A percentile compares a stretch with the other conserved stretches of the same genome.
phyloP scores from a whole-genome alignment of 2,113 vertebrate genomes.

The Mustela nigripes region DNA sequence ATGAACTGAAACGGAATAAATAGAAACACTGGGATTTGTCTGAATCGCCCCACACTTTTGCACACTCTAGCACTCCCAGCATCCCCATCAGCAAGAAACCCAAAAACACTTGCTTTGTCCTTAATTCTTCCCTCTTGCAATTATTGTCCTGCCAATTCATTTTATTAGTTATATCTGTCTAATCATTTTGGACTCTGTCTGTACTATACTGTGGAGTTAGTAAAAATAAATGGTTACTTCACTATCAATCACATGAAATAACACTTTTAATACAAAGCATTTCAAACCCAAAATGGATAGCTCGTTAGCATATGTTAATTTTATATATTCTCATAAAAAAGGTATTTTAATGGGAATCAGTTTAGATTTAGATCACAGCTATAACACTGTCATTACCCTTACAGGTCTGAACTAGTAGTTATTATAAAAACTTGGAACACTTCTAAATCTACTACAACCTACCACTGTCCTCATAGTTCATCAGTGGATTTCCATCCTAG shows the following conservation, averaged over 20 bases:
- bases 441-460: constrained; percentile 74
- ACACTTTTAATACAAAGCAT: constrained; percentile 11
- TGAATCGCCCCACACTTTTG: neutral
- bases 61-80: neutral
- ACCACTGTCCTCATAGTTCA: neutral
- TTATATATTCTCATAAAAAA: constrained; percentile 26
- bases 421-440: constrained; percentile 81
- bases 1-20: constrained; percentile 55
- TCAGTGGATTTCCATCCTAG: constrained; percentile 69
- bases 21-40: constrained; percentile 31
- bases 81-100: neutral
- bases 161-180: constrained; percentile 20
- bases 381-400: constrained; percentile 77
- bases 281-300: constrained; percentile 46
- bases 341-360: constrained; percentile 9
- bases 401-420: constrained; percentile 77
- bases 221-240: constrained; percentile 32
- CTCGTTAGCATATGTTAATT: constrained; percentile 52
- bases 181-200: neutral
- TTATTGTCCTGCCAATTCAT: neutral
- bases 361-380: constrained; percentile 56
- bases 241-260: neutral
- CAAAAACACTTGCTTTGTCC: neutral
- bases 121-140: neutral
- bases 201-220: neutral